Evolutionary conservation across 2,113 vertebrate species (phyloP).

Genomic region (Ameiurus melas): DNA sequence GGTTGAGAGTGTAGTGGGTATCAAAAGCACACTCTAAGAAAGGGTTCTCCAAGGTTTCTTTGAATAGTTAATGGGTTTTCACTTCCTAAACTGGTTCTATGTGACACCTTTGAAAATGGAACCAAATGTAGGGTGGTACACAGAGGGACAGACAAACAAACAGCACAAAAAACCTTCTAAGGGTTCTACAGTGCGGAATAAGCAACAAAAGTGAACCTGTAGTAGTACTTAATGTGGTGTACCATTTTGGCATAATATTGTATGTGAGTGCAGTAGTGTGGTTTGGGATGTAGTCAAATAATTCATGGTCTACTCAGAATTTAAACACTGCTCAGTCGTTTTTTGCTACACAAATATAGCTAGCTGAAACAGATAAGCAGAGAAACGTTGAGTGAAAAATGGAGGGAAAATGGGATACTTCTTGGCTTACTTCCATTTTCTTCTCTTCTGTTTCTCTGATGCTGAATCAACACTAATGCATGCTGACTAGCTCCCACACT

Average conservation of each 20-base stretch:
- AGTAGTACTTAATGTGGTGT: not conserved
- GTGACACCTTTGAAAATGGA: not conserved
- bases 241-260: not conserved
- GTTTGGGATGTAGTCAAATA: not conserved
- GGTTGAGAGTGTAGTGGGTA: not conserved
- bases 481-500: not conserved
- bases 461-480: not conserved
- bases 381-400: not conserved
- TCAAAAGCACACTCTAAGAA: not conserved
- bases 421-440: not conserved
- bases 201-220: not conserved
- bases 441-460: not conserved
- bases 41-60: not conserved
- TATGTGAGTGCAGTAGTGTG: not conserved
- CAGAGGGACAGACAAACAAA: not conserved
- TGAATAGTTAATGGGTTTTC: not conserved
- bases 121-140: not conserved
- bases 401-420: not conserved
- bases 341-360: not conserved
- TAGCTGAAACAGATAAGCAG: not conserved
- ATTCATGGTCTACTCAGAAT: not conserved
- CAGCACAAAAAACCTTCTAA: not conserved
- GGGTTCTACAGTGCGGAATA: not conserved
- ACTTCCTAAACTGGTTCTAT: not conserved
- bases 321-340: not conserved